Percentiles rank a stretch among this genome's conserved stretches.
These are phyloP conservation scores for Myotis daubentonii DNA, from an alignment of 2,797 vertebrate species.

Conservation along the genomic window DNA sequence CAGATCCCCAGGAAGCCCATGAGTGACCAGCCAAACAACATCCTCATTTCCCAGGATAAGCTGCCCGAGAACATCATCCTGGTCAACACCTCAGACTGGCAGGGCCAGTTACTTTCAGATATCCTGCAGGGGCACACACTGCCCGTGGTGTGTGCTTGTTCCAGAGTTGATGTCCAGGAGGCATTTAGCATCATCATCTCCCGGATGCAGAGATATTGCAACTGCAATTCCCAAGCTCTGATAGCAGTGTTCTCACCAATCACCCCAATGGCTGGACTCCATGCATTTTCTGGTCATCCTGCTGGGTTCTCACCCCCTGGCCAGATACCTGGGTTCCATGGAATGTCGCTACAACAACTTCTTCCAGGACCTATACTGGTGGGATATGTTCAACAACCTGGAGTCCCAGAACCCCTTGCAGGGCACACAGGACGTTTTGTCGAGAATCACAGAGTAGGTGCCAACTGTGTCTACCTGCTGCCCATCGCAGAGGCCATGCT, in stretches of 20 bases:
- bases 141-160: slow-evolving; percentile 96
- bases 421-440: slow-evolving; percentile 85
- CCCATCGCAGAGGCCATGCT: slow-evolving; percentile 98
- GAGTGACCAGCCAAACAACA: not conserved
- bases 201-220: slow-evolving; percentile 98
- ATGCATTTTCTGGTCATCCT: slow-evolving; percentile 97
- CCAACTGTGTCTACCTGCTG: slow-evolving; percentile 95
- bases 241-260: slow-evolving; percentile 97
- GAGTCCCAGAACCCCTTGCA: too few relatives aligned
- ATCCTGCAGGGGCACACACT: slow-evolving; percentile 94
- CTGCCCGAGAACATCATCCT: not conserved
- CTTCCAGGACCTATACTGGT: slow-evolving; percentile 97
- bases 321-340: slow-evolving; percentile 96
- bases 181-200: slow-evolving; percentile 98
- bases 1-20: not conserved
- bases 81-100: not conserved
- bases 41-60: not conserved
- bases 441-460: slow-evolving; percentile 95
- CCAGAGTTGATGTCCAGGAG: slow-evolving; percentile 95
- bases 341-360: slow-evolving; percentile 96
- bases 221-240: slow-evolving; percentile 97
- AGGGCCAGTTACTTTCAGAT: slow-evolving; percentile 94
- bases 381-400: slow-evolving; percentile 94
- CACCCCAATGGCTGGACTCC: slow-evolving; percentile 97
- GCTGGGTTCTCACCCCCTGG: slow-evolving; percentile 95